Conservation (phyloP, 2,113 vertebrate species). For the Rana temporaria region DNA sequence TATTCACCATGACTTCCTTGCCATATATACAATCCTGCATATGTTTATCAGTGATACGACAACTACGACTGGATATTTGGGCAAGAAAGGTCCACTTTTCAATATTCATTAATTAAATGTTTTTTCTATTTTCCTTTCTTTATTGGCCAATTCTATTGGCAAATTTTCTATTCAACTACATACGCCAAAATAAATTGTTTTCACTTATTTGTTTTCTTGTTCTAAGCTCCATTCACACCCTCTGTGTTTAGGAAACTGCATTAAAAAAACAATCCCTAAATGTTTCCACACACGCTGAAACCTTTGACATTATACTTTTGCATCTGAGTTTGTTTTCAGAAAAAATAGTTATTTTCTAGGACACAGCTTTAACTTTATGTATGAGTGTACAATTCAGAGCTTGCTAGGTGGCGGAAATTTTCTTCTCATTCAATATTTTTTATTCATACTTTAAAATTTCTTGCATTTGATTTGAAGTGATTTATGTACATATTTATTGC, state of each 20-base stretch:
- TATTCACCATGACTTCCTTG: too few species aligned
- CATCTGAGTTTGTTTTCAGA: slow-evolving; percentile 30
- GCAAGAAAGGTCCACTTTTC: too few species aligned
- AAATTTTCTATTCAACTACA: too few species aligned
- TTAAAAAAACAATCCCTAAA: slow-evolving; percentile 18
- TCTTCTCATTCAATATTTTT: neutral
- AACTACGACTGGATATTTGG: too few species aligned
- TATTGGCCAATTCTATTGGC: too few species aligned
- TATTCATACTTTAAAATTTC: neutral
- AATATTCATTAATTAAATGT: too few species aligned
- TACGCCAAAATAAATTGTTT: neutral
- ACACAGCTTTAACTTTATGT: slow-evolving; percentile 37
- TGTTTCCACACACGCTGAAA: slow-evolving; percentile 10
- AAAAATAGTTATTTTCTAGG: slow-evolving; percentile 11
- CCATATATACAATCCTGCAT: too few species aligned
- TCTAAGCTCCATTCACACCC: neutral
- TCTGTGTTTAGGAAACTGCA: neutral
- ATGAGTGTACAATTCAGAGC: slow-evolving; percentile 30
- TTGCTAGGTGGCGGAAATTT: slow-evolving; percentile 8
- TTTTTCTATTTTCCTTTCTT: too few species aligned
- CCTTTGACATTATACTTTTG: slow-evolving; percentile 32
- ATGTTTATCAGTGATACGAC: too few species aligned
- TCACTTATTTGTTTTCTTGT: neutral
- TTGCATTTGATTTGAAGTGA: neutral
- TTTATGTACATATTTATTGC: neutral